Conservation (phyloP, 2,888 invertebrate genomes). For the Nemoura dubitans region DNA sequence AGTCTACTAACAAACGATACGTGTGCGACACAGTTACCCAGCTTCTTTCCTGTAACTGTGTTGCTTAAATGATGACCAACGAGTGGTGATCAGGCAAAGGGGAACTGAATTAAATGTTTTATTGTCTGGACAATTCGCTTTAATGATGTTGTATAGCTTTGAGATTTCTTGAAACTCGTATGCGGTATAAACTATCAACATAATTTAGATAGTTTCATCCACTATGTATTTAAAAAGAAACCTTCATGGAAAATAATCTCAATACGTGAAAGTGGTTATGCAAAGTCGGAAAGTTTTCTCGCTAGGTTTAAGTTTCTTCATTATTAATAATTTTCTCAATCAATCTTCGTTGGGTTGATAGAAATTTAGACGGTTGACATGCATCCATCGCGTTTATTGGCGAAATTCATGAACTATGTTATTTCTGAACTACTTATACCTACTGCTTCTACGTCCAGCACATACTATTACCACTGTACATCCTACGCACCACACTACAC, state of each 20-base stretch:
- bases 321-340: slow-evolving; percentile 39
- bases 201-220: background rate
- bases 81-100: background rate
- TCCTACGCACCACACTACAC: too few relatives aligned
- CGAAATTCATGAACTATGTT: background rate
- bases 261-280: slow-evolving; percentile 20
- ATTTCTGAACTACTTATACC: background rate
- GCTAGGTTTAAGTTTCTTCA: slow-evolving; percentile 28
- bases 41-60: background rate
- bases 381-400: background rate
- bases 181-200: background rate
- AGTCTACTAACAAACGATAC: background rate
- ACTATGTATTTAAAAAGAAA: background rate
- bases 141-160: background rate
- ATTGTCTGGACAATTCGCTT: background rate
- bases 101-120: background rate
- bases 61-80: slow-evolving; percentile 7
- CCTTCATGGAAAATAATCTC: background rate
- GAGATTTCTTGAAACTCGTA: background rate
- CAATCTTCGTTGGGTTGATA: slow-evolving; percentile 29
- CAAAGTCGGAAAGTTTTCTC: slow-evolving; percentile 17
- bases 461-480: background rate
- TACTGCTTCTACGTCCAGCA: background rate
- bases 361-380: slow-evolving; percentile 5
- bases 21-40: background rate